These are phyloP conservation scores for Drosophila ogumai DNA, from an alignment of 1,140 invertebrate species.

Conservation along the genomic window DNA sequence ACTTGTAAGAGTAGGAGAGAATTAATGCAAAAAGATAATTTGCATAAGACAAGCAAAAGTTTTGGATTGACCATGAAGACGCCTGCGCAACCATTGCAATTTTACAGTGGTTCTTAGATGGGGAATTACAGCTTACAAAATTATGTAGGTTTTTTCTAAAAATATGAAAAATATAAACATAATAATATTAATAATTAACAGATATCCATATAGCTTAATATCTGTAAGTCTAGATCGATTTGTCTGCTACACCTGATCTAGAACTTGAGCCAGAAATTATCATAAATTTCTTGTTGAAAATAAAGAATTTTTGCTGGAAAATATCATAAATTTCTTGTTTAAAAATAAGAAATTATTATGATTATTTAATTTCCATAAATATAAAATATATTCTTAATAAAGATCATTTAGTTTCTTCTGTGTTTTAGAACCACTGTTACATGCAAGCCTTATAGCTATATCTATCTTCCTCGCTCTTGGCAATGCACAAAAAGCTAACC, in stretches of 20 bases:
- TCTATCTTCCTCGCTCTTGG: slow-evolving; percentile 7
- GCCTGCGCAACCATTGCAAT: slow-evolving; percentile 24
- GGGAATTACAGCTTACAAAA: rapidly evolving
- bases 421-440: slow-evolving; percentile 16
- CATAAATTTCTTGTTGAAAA: too few species aligned
- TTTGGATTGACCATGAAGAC: slow-evolving; percentile 57
- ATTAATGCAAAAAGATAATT: slow-evolving; percentile 56
- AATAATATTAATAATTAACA: too few species aligned
- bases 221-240: too few species aligned
- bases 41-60: slow-evolving; percentile 65
- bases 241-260: too few species aligned
- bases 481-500: slow-evolving; percentile 63
- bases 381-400: not conserved
- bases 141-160: not conserved
- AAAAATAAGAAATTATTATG: too few species aligned
- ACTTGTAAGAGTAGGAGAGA: slow-evolving; percentile 43
- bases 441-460: not conserved
- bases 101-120: slow-evolving; percentile 19
- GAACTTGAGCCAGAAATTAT: too few species aligned
- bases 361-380: too few species aligned
- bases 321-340: too few species aligned
- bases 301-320: too few species aligned
- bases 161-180: too few species aligned
- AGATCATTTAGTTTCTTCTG: not conserved
- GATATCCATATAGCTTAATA: too few species aligned